These are phyloP conservation scores for Characodon lateralis DNA, from an alignment of 2,797 vertebrate species.

Conservation along the genomic window DNA sequence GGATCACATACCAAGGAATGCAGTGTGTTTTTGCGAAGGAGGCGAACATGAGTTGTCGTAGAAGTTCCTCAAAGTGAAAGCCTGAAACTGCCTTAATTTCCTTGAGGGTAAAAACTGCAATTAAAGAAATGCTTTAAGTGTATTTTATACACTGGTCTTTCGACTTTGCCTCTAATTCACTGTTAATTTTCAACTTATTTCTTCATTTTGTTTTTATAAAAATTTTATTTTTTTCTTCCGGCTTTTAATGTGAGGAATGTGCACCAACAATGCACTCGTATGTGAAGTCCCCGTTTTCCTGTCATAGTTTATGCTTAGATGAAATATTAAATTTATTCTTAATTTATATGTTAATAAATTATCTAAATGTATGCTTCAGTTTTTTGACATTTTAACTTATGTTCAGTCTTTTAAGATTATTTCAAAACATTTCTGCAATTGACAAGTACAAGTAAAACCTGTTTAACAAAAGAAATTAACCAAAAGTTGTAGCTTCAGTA, in stretches of 20 bases:
- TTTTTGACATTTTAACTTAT: constrained; percentile 14
- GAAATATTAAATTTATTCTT: constrained; percentile 8
- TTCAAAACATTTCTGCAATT: not conserved
- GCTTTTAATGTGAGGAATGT: constrained; percentile 4
- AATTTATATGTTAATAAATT: not conserved
- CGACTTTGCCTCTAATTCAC: not conserved
- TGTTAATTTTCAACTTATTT: constrained; percentile 1
- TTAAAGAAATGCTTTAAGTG: constrained; percentile 5
- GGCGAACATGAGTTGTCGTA: constrained; percentile 1
- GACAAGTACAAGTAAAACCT: not conserved
- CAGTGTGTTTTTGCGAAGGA: constrained; percentile 41
- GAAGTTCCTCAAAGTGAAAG: constrained; percentile 29
- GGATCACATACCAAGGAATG: constrained; percentile 21
- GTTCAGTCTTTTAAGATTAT: constrained; percentile 1
- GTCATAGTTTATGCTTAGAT: constrained; percentile 1
- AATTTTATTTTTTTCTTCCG: constrained; percentile 9
- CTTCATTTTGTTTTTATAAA: not conserved
- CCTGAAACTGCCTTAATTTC: constrained; percentile 3
- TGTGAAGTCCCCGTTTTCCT: constrained; percentile 27
- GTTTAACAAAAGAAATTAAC: not conserved
- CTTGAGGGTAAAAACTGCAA: constrained; percentile 8
- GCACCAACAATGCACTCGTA: not conserved
- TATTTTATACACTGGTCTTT: constrained; percentile 16
- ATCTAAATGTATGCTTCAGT: not conserved
- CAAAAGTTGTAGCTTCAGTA: not conserved